Base-by-base conservation (phyloP, 2,113 vertebrate genomes). In the Gymnorhina tibicen region DNA sequence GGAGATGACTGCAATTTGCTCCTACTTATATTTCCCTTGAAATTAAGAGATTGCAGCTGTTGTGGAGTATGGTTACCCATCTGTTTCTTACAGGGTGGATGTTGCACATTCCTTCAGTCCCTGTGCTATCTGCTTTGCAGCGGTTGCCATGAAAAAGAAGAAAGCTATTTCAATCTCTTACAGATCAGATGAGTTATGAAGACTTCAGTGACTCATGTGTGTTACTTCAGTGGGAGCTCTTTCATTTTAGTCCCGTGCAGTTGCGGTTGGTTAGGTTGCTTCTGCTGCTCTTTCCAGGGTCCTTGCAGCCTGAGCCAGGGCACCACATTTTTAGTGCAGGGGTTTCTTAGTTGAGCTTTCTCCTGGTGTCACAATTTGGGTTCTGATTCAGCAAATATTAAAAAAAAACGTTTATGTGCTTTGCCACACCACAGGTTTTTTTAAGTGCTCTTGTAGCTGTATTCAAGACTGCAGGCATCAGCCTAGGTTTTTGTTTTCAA, bases 11-110 rank as follows among this genome's bases (percentile, higher is more conserved):
- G 95, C 93, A 96, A 91, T 94, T 96, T 96, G 66, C 47, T 91
- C 79, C 90, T 91, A 62, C 80, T 87, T 95, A 22, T 11, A 44
- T 90, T 90, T 97, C 75, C 37, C 91, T 94, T 87, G 94, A 96
- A 97, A 94, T 91, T 84, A 92, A 92, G 91, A 91, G 90, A 86
- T 76, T 86, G 92, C 93, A 95, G 95, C 93, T 95, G 95, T 89
- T 89, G 76, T 86, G 78, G 91, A 94, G 86, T 83, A 72, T 80
- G 92, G 84, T 81, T 83, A 79, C 89, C 92, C 85, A 89, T 93
- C 91, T 93, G 85, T 93, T 96, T 87, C 86, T 96, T 95, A 46
- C 59, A 46, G 72, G 69, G 53, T 95, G 76, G 76, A 84, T 93
- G 64, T 92, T 89, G 84, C 76, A 78, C 90, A 91, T 96, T 96